These are phyloP conservation scores for Antheraea pernyi DNA, from an alignment of 1,140 invertebrate species.

Conservation along the genomic window DNA sequence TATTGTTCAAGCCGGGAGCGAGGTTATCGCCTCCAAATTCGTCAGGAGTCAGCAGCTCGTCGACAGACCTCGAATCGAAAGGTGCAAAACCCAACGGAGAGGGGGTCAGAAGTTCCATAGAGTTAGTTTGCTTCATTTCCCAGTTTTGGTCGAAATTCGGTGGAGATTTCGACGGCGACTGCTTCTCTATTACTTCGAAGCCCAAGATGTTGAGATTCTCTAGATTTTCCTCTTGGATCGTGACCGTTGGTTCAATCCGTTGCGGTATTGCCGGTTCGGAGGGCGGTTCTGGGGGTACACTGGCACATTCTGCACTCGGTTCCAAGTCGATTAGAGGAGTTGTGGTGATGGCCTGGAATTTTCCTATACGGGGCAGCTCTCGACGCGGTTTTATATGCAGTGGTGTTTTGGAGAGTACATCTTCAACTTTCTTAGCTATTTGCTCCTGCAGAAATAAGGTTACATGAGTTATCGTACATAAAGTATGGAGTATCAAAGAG, in stretches of 20 bases:
- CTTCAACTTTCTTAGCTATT: slow-evolving; percentile 83
- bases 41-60: slow-evolving; percentile 81
- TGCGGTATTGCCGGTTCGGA: neutral
- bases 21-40: slow-evolving; percentile 76
- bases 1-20: slow-evolving; percentile 81
- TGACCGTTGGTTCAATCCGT: slow-evolving; percentile 16
- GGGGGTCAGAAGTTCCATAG: slow-evolving; percentile 77
- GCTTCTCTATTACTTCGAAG: slow-evolving; percentile 44
- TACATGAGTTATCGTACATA: too few relatives aligned
- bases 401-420: slow-evolving; percentile 84
- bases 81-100: slow-evolving; percentile 75
- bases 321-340: slow-evolving; percentile 50
- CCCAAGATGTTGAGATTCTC: slow-evolving; percentile 42
- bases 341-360: slow-evolving; percentile 30
- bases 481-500: neutral
- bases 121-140: slow-evolving; percentile 59
- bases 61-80: slow-evolving; percentile 79
- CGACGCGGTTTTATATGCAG: slow-evolving; percentile 85
- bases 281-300: neutral
- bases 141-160: slow-evolving; percentile 45
- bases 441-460: slow-evolving; percentile 77
- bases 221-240: slow-evolving; percentile 18
- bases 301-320: neutral
- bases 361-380: slow-evolving; percentile 72
- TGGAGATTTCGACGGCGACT: slow-evolving; percentile 54